These are phyloP conservation scores for Casuarius casuarius DNA, from an alignment of 2,113 vertebrate species.

Conservation along the genomic window DNA sequence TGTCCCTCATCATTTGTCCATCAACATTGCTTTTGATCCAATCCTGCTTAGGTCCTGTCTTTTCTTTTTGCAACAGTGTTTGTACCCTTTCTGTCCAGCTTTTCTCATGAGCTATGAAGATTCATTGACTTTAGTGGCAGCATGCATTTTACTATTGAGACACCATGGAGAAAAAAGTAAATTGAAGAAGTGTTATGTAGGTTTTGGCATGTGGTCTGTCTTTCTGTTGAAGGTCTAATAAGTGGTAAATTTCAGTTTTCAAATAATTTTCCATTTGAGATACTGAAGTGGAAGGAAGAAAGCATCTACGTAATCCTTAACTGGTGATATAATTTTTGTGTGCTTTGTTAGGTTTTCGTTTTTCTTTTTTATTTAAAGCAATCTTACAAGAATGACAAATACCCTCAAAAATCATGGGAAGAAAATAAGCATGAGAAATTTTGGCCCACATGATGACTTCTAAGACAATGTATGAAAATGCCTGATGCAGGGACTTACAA, in stretches of 20 bases:
- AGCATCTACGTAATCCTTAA: not conserved
- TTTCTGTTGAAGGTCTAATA: not conserved
- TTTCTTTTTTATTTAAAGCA: not conserved
- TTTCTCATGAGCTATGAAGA: not conserved
- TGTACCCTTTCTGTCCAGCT: accelerated
- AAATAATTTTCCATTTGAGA: not conserved
- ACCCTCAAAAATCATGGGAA: not conserved
- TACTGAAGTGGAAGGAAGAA: not conserved
- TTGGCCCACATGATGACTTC: not conserved
- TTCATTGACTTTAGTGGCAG: not conserved
- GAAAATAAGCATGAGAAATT: not conserved
- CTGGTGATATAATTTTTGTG: not conserved
- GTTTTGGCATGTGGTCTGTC: not conserved
- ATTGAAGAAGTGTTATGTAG: not conserved
- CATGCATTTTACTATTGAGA: not conserved
- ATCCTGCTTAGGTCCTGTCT: not conserved
- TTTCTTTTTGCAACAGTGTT: not conserved
- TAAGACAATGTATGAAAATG: not conserved
- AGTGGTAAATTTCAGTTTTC: not conserved
- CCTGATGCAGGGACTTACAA: not conserved
- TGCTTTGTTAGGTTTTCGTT: too few relatives aligned
- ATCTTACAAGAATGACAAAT: not conserved
- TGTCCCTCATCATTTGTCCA: accelerated
- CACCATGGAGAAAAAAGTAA: not conserved
- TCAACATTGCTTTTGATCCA: not conserved